Base-by-base conservation (phyloP, 1,140 invertebrate species). In the Drosophila repletoides region DNA sequence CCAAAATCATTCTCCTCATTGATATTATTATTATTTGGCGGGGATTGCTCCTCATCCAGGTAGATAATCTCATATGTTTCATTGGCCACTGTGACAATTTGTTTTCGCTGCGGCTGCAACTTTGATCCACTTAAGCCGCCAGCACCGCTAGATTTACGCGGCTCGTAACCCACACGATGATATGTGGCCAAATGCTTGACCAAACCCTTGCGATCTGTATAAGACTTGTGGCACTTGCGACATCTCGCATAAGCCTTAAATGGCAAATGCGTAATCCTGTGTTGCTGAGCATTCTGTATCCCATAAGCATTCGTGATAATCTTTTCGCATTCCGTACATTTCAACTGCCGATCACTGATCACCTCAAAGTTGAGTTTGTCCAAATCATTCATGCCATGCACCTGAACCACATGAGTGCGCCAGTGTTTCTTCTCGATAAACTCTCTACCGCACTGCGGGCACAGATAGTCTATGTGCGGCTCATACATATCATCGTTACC, bases 261-360 rank as follows among this genome's bases (percentile, higher is more conserved):
- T 0, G 88, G 88, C 40, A 89, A 41, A 48, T 89, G 88, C 0
- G 88, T 89, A 15, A 89, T 86, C 19, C 76, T 64, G 63, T 89
- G 88, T 41, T 89, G 88, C 40, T 89, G 88, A 0, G 88, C 88
- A 68, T 89, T 89, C 69, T 89, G 88, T 40, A 89, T 83, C 4
- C 88, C 88, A 51, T 89, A 89, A 2, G 88, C 88, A 45, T 89
- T 89, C 4, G 88, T 89, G 3, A 89, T 89, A 9, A 89, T 81
- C 53, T 89, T 89, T 0, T 81, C 88, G 38, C 88, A 89, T 34
- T 86, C 72, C 1, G 61, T 80, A 58, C 88, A 89, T 17, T 79
- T 80, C 0, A 89, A 28, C 45, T 89, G 83, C 2, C 76, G 69
- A 5, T 89, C 88, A 22, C 73, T 88, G 17, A 89, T 65, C 14